Percentiles rank a stretch among this genome's conserved stretches.
These are phyloP conservation scores for Etheostoma nigrum DNA, from an alignment of 2,797 vertebrate genomes.

Conservation along the genomic window DNA sequence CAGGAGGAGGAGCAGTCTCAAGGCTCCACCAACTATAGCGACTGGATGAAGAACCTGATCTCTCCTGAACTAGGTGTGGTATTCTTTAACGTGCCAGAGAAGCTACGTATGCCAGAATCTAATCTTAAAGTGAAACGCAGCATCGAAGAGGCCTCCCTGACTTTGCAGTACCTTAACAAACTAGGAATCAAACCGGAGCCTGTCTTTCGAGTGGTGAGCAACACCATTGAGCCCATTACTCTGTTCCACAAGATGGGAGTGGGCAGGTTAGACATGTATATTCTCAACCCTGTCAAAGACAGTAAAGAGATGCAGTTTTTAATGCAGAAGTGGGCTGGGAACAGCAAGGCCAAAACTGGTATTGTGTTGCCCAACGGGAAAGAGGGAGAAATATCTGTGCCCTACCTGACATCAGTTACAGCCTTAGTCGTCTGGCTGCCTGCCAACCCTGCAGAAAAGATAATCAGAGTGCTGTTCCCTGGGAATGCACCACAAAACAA, in stretches of 20 bases:
- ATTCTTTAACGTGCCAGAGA: constrained; percentile 98
- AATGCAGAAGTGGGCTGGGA: constrained; percentile 99
- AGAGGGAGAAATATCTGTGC: constrained; percentile 98
- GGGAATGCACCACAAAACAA: constrained; percentile 99
- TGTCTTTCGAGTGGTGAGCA: constrained; percentile 93
- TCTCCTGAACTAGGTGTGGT: constrained; percentile 98
- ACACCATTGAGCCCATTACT: constrained; percentile 94
- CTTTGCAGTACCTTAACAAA: constrained; percentile 93
- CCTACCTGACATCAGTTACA: constrained; percentile 97
- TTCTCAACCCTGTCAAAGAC: constrained; percentile 97
- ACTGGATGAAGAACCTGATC: constrained; percentile 99
- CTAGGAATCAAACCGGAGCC: constrained; percentile 94
- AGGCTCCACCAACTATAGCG: constrained; percentile 92
- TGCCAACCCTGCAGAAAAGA: constrained; percentile 94
- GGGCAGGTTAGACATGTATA: constrained; percentile 96
- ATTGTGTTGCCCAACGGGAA: constrained; percentile 95
- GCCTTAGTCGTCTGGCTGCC: constrained; percentile 98
- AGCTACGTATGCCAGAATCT: constrained; percentile 93
- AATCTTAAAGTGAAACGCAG: constrained; percentile 96
- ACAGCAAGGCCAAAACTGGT: constrained; percentile 98
- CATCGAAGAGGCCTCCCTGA: constrained; percentile 96
- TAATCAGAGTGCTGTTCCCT: constrained; percentile 96
- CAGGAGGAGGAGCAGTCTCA: constrained; percentile 96
- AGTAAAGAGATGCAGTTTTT: constrained; percentile 99
- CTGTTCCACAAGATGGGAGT: constrained; percentile 99